Percentiles rank a stretch among this genome's conserved stretches.
Evolutionary conservation across 1,140 invertebrate genomes (phyloP).

Genomic region (Mizuhopecten yessoensis): DNA sequence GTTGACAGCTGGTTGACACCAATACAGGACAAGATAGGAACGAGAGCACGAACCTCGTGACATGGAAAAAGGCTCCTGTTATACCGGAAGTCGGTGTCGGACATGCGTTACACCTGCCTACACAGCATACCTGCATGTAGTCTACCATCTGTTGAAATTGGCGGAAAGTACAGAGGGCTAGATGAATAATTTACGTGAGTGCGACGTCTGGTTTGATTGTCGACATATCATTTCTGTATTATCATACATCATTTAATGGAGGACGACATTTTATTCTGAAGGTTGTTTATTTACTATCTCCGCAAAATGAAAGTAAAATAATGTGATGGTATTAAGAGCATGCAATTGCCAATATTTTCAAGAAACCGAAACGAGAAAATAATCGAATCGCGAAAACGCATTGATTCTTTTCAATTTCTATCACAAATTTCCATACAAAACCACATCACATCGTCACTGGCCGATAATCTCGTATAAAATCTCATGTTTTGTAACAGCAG

Average conservation of each 20-base stretch:
- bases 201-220: neutral
- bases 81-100: neutral
- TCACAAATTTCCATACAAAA: neutral
- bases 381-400: no score
- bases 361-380: no score
- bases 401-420: no score
- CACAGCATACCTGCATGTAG: neutral
- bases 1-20: neutral
- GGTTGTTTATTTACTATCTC: no score
- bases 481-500: neutral
- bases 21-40: neutral
- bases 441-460: neutral
- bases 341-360: no score
- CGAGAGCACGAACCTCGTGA: neutral
- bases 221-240: neutral
- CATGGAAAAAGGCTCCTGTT: neutral
- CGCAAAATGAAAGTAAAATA: no score
- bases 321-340: no score
- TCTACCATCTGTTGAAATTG: neutral
- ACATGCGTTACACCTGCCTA: neutral
- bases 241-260: no score
- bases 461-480: no score
- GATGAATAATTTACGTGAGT: neutral
- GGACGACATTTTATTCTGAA: no score
- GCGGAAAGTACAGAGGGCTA: neutral